Base-by-base conservation (phyloP, 2,797 vertebrate genomes). In the Bucorvus abyssinicus region DNA sequence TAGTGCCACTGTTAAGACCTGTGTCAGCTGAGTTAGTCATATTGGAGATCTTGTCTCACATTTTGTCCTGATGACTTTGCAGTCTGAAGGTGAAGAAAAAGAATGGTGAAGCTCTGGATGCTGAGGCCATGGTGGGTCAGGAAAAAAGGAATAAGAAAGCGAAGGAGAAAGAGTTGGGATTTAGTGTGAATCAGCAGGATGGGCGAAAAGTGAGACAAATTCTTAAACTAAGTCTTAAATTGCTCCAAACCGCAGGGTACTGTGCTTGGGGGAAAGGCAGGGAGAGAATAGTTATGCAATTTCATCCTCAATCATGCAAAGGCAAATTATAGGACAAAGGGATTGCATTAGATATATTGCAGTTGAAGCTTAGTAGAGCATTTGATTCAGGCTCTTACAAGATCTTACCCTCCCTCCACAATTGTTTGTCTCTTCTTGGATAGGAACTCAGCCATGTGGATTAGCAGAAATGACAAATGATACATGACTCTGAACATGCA, bases 141-240 rank as follows among this genome's bases (percentile, higher is more conserved):
- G 59, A 93, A 47, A 44, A 45, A 93, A 60, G 42, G 73, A 81
- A 34, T 23, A 73, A 90, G 36, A 42, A 84, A 81, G 23, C 44
- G 76, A 77, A 83, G 67, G 36, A 91, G 57, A 78, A 78, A 23
- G 60, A 78, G 10, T 5, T 83, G 50, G n/a, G 55, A 36, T 85
- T 92, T 86, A 73, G 38, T 30, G 19, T 29, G 68, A 88, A 94
- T 90, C 90, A 95, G 95, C 91, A 95, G 50, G 70, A 79, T 27
- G 56, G 40, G 63, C 90, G 65, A 84, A 88, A 95, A 97, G 59
- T 23, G 52, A 91, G 70, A 96, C 70, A 94, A 90, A 94, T 94
- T 90, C 59, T 87, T 82, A 32, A 56, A 50, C 70, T 83, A 77
- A 93, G 80, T 56, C 83, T 91, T 67, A 57, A 82, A 77, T 94